phyloP scores from a whole-genome alignment of 2,888 invertebrate genomes.

The Cabera pusaria region DNA sequence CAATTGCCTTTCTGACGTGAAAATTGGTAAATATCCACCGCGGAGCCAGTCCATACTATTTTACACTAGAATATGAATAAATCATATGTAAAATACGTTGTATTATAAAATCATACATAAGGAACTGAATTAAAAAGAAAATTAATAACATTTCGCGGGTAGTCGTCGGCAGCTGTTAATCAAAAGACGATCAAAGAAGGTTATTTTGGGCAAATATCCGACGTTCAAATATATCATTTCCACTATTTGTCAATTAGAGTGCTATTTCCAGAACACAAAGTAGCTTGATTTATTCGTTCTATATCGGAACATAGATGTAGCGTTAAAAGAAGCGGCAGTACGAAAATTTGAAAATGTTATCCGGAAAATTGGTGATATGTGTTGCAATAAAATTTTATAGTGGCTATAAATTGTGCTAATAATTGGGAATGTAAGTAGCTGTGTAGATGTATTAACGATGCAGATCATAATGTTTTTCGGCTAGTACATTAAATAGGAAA shows the following conservation, averaged over 20 bases:
- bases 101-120: constrained; percentile 49
- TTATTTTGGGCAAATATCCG: constrained; percentile 76
- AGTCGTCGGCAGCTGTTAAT: constrained; percentile 71
- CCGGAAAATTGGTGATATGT: constrained; percentile 20
- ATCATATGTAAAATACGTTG: constrained; percentile 60
- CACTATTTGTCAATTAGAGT: constrained; percentile 82
- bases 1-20: constrained; percentile 35
- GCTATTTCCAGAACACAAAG: constrained; percentile 75
- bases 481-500: constrained; percentile 18
- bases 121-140: constrained; percentile 70
- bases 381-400: constrained; percentile 12
- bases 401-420: constrained; percentile 15
- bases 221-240: constrained; percentile 78
- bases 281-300: constrained; percentile 70
- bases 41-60: constrained; percentile 44
- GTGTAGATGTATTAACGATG: constrained; percentile 17
- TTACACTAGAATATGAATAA: constrained; percentile 45
- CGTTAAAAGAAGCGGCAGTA: constrained; percentile 14
- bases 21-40: constrained; percentile 40
- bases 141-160: constrained; percentile 75
- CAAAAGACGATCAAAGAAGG: constrained; percentile 75
- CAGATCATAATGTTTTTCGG: constrained; percentile 14
- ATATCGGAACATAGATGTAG: constrained; percentile 36
- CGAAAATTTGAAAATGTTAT: constrained; percentile 20
- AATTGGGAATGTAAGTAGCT: constrained; percentile 10